These are phyloP conservation scores for Maniola jurtina DNA, from an alignment of 1,140 invertebrate species.

Conservation along the genomic window DNA sequence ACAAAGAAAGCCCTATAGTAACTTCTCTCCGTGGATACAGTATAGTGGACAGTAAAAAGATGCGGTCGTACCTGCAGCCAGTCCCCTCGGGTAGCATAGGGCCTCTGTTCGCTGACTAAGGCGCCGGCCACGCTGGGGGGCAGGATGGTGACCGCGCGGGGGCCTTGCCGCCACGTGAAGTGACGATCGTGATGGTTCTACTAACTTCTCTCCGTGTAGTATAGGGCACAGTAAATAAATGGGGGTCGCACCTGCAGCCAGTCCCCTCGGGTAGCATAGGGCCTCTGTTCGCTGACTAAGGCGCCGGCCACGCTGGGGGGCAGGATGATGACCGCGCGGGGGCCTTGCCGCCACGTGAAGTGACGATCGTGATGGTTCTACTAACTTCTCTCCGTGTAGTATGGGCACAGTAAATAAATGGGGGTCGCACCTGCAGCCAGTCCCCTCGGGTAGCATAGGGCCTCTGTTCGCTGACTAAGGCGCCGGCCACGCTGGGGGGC, in stretches of 20 bases:
- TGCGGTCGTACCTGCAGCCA: slow-evolving; percentile 94
- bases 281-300: slow-evolving; percentile 84
- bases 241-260: slow-evolving; percentile 92
- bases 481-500: slow-evolving; percentile 86
- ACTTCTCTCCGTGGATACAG: no score
- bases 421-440: slow-evolving; percentile 88
- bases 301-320: slow-evolving; percentile 87
- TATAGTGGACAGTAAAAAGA: no score
- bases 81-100: slow-evolving; percentile 85
- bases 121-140: slow-evolving; percentile 87
- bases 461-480: slow-evolving; percentile 84
- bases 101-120: slow-evolving; percentile 84
- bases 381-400: no score
- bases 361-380: slow-evolving; percentile 84
- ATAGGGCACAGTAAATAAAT: no score
- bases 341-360: slow-evolving; percentile 89
- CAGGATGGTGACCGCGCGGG: slow-evolving; percentile 90
- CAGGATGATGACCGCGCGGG: slow-evolving; percentile 90
- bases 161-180: slow-evolving; percentile 89
- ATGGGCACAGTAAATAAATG: no score
- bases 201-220: no score
- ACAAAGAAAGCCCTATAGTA: no score
- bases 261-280: slow-evolving; percentile 85
- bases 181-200: slow-evolving; percentile 84
- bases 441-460: slow-evolving; percentile 87